Evolutionary conservation across 1,140 invertebrate genomes (phyloP).

Genomic region (Plectrocnemia conspersa): DNA sequence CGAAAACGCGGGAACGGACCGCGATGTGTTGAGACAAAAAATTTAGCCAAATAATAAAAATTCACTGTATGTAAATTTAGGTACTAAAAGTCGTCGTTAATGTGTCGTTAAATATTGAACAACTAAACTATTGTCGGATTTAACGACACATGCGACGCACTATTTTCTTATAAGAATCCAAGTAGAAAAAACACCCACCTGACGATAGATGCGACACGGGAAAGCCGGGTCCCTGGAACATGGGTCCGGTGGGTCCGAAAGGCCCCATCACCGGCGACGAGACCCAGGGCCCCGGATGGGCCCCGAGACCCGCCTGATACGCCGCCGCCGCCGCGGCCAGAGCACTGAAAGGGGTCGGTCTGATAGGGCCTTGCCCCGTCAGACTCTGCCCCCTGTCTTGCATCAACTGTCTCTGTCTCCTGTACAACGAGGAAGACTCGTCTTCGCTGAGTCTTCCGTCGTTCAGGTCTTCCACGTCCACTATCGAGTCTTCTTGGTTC

Average conservation of each 20-base stretch:
- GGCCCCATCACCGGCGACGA: conserved; percentile 45
- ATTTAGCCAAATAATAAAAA: too few relatives aligned
- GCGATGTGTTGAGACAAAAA: too few relatives aligned
- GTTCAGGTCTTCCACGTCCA: conserved; percentile 63
- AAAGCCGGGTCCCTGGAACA: conserved; percentile 55
- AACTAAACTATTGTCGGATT: too few relatives aligned
- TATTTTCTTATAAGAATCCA: too few relatives aligned
- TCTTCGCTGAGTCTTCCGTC: conserved; percentile 38
- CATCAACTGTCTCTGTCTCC: conserved; percentile 41
- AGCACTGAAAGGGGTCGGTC: conserved; percentile 64
- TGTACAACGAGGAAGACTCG: conserved; percentile 42
- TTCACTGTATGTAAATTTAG: too few relatives aligned
- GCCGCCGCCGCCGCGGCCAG: conserved; percentile 60
- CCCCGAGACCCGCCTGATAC: conserved; percentile 52
- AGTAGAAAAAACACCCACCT: too few relatives aligned
- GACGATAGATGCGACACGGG: conserved; percentile 58
- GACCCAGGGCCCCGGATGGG: conserved; percentile 45
- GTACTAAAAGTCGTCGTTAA: too few relatives aligned
- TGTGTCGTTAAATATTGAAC: too few relatives aligned
- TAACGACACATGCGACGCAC: too few relatives aligned
- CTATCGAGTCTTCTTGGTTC: conserved; percentile 61
- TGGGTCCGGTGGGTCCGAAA: conserved; percentile 41
- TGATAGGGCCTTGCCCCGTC: conserved; percentile 52
- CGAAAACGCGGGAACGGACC: too few relatives aligned
- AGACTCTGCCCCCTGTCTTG: conserved; percentile 30